phyloP scores from a whole-genome alignment of 2,797 vertebrate species.

The Diceros bicornis region DNA sequence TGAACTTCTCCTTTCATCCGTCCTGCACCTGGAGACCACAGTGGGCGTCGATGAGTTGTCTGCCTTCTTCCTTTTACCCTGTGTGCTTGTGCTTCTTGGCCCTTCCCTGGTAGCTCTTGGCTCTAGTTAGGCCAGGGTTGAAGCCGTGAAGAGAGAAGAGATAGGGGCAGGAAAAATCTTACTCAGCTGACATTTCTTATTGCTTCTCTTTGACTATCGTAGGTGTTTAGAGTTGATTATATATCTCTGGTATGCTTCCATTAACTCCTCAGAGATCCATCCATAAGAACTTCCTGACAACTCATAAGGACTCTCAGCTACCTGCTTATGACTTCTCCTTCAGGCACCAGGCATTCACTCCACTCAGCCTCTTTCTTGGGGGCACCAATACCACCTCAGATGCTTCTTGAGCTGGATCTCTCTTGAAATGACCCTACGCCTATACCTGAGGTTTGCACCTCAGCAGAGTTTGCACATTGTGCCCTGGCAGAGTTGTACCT shows the following conservation, averaged over 20 bases:
- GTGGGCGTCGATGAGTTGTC: not conserved
- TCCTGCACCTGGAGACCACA: not conserved
- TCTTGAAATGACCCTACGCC: not conserved
- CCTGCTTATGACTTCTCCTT: not conserved
- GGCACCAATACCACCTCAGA: not conserved
- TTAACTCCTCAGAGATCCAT: not conserved
- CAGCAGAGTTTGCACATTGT: not conserved
- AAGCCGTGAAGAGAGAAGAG: not conserved
- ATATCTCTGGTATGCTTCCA: not conserved
- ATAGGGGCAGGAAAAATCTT: not conserved
- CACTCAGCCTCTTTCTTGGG: not conserved
- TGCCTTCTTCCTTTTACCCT: not conserved
- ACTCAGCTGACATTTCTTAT: not conserved
- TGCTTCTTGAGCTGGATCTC: no score
- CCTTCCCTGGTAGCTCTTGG: fast-evolving
- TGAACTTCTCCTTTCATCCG: not conserved
- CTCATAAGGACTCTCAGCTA: no score
- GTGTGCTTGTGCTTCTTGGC: not conserved
- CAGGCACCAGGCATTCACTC: not conserved
- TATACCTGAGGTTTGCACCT: not conserved
- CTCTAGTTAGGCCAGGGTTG: not conserved
- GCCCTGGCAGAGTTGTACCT: not conserved
- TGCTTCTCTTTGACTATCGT: not conserved
- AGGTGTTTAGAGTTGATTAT: not conserved
- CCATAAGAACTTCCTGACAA: not conserved